Evolutionary conservation across 2,888 invertebrate species (phyloP).

Genomic region (Tachystola acroxantha): DNA sequence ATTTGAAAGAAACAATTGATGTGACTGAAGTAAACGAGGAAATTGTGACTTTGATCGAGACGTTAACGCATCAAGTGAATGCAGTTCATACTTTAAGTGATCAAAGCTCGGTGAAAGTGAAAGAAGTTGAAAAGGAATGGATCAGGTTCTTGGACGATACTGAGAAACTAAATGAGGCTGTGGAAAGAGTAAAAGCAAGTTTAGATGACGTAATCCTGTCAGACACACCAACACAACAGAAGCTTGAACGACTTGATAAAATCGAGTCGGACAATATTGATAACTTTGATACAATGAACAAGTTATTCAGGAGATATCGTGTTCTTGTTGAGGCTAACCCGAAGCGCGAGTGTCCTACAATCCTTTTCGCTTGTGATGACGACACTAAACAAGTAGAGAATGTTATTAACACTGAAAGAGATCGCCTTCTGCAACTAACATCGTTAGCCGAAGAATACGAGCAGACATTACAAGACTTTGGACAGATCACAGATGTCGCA

Average conservation of each 20-base stretch:
- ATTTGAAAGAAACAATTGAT: conserved; percentile 82
- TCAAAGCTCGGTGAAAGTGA: conserved; percentile 57
- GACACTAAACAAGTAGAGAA: conserved; percentile 83
- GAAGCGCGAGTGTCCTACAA: conserved; percentile 82
- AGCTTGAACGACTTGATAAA: conserved; percentile 83
- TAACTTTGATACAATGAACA: conserved; percentile 78
- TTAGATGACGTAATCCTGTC: conserved; percentile 78
- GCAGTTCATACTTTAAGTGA: conserved; percentile 82
- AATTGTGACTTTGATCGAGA: conserved; percentile 80
- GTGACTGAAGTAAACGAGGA: conserved; percentile 82
- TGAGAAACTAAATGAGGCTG: conserved; percentile 73
- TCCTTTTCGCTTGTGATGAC: conserved; percentile 82
- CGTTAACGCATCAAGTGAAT: conserved; percentile 81
- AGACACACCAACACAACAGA: conserved; percentile 82
- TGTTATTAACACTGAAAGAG: conserved; percentile 83
- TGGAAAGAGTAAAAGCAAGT: conserved; percentile 67
- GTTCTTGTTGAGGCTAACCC: conserved; percentile 83
- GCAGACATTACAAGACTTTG: conserved; percentile 91
- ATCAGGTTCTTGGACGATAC: conserved; percentile 82
- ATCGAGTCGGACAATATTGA: conserved; percentile 83
- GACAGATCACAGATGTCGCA: conserved; percentile 90
- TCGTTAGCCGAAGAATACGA: conserved; percentile 91
- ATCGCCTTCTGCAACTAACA: conserved; percentile 85
- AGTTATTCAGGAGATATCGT: conserved; percentile 80
- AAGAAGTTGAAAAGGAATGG: conserved; percentile 83